These are phyloP conservation scores for Schizopygopsis malacanthus DNA, from an alignment of 2,797 vertebrate species.

Conservation along the genomic window DNA sequence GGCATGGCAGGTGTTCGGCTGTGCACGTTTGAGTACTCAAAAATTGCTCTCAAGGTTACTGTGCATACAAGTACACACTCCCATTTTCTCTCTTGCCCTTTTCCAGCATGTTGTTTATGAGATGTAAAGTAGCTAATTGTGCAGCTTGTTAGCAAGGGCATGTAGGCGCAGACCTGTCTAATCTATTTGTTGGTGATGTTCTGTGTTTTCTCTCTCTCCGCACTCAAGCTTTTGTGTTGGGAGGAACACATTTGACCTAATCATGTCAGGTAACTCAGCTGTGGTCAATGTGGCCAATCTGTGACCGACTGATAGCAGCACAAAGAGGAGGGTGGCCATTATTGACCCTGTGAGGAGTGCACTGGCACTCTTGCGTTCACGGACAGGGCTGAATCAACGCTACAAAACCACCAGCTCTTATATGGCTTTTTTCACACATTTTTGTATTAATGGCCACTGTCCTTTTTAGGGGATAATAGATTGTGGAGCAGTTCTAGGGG, in stretches of 20 bases:
- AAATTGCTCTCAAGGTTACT: constrained; percentile 23
- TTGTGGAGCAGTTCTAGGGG: not conserved
- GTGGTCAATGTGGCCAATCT: constrained; percentile 30
- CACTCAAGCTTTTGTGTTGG: constrained; percentile 28
- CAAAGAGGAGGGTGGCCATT: constrained; percentile 19
- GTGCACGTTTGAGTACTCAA: constrained; percentile 5
- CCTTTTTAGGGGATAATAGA: not conserved
- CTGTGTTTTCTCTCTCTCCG: constrained; percentile 13
- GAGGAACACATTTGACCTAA: constrained; percentile 29
- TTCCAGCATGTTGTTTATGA: constrained; percentile 26
- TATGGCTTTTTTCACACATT: not conserved
- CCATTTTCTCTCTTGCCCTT: constrained; percentile 7
- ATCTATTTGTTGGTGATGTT: constrained; percentile 13
- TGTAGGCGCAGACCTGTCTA: constrained; percentile 28
- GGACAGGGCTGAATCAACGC: not conserved
- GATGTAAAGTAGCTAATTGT: constrained; percentile 37
- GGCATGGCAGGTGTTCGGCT: constrained; percentile 14
- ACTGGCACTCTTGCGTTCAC: not conserved
- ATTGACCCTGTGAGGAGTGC: constrained; percentile 9
- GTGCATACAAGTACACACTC: not conserved
- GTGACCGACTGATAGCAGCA: constrained; percentile 17
- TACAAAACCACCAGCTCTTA: not conserved
- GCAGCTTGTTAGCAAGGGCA: constrained; percentile 29
- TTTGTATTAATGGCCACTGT: not conserved
- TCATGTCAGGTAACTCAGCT: constrained; percentile 19